Evolutionary conservation across 2,888 invertebrate species (phyloP).

Genomic region (Agonopterix heracliana): DNA sequence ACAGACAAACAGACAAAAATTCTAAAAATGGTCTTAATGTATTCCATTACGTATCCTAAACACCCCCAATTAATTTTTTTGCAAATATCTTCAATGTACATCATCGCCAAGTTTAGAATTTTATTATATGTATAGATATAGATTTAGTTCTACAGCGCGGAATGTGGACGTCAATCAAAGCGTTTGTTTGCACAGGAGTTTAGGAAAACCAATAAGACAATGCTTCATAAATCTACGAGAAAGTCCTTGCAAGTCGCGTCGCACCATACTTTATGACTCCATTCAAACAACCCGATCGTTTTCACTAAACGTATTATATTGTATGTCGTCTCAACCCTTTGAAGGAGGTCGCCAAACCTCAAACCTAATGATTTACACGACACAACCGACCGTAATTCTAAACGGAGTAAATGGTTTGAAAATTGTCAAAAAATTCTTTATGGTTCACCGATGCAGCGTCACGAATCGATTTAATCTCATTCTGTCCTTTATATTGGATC

Average conservation of each 20-base stretch:
- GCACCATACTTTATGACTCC: conserved; percentile 57
- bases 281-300: conserved; percentile 53
- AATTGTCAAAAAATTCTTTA: conserved; percentile 69
- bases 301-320: conserved; percentile 50
- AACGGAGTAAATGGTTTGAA: conserved; percentile 35
- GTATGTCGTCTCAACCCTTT: conserved; percentile 28
- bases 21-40: too few species aligned
- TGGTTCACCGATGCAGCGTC: conserved; percentile 39
- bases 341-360: conserved; percentile 59
- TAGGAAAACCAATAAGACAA: conserved; percentile 49
- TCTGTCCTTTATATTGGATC: conserved; percentile 32
- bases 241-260: conserved; percentile 32
- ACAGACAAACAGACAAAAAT: too few species aligned
- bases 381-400: conserved; percentile 52
- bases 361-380: conserved; percentile 58
- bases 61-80: too few species aligned
- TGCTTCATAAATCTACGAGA: conserved; percentile 55
- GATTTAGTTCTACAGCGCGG: background rate
- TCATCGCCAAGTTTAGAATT: too few species aligned
- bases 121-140: too few species aligned
- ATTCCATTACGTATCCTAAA: too few species aligned
- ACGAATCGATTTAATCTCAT: conserved; percentile 65
- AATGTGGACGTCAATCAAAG: conserved; percentile 19
- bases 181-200: conserved; percentile 59
- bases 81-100: too few species aligned